These are phyloP conservation scores for Ostrea edulis DNA, from an alignment of 1,140 invertebrate species.

Conservation along the genomic window DNA sequence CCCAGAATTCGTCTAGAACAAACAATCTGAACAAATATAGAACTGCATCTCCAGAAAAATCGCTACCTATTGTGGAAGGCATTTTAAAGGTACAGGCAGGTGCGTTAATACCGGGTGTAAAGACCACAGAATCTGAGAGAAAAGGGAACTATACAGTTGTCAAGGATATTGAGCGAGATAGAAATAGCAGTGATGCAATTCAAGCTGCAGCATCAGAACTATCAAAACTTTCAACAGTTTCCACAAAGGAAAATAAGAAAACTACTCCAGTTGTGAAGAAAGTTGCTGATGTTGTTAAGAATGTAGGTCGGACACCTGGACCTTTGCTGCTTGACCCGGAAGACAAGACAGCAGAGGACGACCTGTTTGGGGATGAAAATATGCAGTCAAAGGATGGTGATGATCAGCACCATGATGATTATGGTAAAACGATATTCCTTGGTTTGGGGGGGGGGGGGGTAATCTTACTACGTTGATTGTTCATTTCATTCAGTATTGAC, in stretches of 20 bases:
- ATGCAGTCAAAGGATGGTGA: background rate
- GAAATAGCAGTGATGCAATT: background rate
- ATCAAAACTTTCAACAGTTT: background rate
- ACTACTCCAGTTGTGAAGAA: background rate
- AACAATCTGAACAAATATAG: background rate
- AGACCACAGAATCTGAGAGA: background rate
- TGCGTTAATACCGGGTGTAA: background rate
- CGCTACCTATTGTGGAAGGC: background rate
- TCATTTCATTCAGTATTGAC: no score
- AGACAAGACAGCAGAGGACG: background rate
- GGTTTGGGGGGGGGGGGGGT: no score
- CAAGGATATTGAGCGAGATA: background rate
- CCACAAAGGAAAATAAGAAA: background rate
- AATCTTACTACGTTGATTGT: no score
- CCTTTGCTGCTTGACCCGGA: background rate
- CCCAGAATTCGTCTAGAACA: background rate
- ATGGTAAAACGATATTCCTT: background rate
- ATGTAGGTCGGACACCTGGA: background rate
- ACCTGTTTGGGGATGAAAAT: background rate
- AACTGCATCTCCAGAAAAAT: background rate
- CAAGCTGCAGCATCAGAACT: background rate
- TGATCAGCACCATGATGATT: background rate
- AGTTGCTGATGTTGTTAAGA: background rate
- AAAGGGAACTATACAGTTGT: background rate
- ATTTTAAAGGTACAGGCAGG: background rate